A percentile compares a stretch with the other conserved stretches of the same genome.
Conservation (phyloP, 2,797 vertebrate species). For the Enteromius trimaculatus region DNA sequence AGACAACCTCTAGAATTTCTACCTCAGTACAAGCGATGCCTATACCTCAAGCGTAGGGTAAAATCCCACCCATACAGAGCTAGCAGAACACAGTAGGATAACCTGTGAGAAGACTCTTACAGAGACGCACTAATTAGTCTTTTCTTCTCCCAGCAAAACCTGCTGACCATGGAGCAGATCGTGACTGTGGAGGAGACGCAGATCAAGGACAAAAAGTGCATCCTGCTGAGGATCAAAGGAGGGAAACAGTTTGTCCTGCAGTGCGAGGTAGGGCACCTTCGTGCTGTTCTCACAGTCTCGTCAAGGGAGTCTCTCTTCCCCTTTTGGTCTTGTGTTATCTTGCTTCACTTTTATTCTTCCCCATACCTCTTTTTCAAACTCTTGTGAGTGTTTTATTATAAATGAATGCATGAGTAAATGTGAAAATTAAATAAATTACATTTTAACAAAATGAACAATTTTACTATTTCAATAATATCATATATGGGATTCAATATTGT, state of each 20-base stretch:
- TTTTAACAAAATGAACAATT: background rate
- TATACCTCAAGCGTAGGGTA: background rate
- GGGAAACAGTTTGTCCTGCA: conserved; percentile 97
- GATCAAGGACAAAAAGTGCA: conserved; percentile 97
- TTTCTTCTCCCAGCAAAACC: conserved; percentile 86
- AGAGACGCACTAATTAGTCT: conserved; percentile 27
- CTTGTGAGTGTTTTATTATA: background rate
- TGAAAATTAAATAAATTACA: background rate
- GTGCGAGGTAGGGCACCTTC: conserved; percentile 84
- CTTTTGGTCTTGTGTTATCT: background rate
- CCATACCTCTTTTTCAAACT: conserved; percentile 15
- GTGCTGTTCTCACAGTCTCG: background rate
- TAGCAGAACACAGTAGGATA: background rate
- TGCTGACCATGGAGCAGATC: conserved; percentile 98
- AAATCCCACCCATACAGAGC: background rate
- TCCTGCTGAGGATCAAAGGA: conserved; percentile 94
- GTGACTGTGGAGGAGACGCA: conserved; percentile 95
- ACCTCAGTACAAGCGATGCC: background rate
- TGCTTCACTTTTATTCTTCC: conserved; percentile 1
- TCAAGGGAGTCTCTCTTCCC: background rate
- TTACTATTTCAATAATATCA: background rate
- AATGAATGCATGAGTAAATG: background rate
- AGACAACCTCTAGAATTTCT: conserved; percentile 3
- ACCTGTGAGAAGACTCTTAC: background rate
- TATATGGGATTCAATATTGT: background rate